Percentiles rank a stretch among this genome's conserved stretches.
Evolutionary conservation across 1,140 invertebrate species (phyloP).

Genomic region (Drosophila melanogaster): Release_6_plus_ISO1_MT NC_004354.4:2257501-2258000

Average conservation of each 20-base stretch:
- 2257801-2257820: too few species aligned
- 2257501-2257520: neutral
- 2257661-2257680: constrained; percentile 8
- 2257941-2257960: constrained; percentile 79
- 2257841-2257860: too few species aligned
- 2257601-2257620: neutral
- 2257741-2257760: constrained; percentile 1
- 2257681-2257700: neutral
- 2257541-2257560: neutral
- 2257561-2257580: neutral
- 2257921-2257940: constrained; percentile 78
- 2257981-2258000: constrained; percentile 44
- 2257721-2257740: constrained; percentile 14
- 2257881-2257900: constrained; percentile 85
- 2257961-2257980: constrained; percentile 77
- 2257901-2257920: constrained; percentile 78
- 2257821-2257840: too few species aligned
- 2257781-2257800: constrained; percentile 16
- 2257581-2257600: constrained; percentile 23
- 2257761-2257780: constrained; percentile 50
- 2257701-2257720: constrained; percentile 3
- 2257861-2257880: constrained; percentile 65
- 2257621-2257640: constrained; percentile 47
- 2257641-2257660: constrained; percentile 33
- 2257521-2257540: neutral